phyloP scores from a whole-genome alignment of 2,113 vertebrate species.

The Macquaria ambigua region DNA sequence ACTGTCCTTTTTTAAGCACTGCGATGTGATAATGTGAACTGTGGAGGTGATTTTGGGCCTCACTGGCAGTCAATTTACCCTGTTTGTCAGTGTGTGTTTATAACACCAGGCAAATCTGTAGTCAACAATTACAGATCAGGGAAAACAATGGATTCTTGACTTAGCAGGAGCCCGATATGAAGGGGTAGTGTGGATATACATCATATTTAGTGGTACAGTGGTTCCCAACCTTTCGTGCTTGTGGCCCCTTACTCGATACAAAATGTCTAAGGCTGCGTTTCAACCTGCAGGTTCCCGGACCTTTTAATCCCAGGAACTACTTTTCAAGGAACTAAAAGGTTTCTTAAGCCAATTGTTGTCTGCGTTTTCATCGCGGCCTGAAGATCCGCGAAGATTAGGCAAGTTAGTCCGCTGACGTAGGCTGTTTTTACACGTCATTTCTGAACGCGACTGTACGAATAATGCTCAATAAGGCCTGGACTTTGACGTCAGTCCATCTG shows the following conservation, averaged over 20 bases:
- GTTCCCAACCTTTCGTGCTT: conserved; percentile 10
- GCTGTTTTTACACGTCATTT: too few relatives aligned
- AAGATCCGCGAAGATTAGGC: too few relatives aligned
- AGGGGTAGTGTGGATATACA: neutral
- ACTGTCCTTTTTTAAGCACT: neutral
- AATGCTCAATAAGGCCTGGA: too few relatives aligned
- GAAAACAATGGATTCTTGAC: neutral
- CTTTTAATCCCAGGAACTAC: too few relatives aligned
- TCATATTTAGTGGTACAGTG: neutral
- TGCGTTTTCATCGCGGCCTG: too few relatives aligned
- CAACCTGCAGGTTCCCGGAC: too few relatives aligned
- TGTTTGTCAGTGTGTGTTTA: neutral
- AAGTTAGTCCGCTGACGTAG: too few relatives aligned
- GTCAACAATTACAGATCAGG: neutral
- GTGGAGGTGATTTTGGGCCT: neutral
- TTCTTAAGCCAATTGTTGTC: too few relatives aligned
- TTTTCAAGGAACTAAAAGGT: too few relatives aligned
- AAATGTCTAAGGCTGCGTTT: neutral
- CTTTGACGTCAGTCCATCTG: too few relatives aligned
- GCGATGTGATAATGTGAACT: conserved; percentile 20
- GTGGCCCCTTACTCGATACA: neutral
- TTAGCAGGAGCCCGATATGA: neutral
- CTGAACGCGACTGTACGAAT: too few relatives aligned
- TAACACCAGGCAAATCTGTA: neutral
- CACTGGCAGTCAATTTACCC: neutral